Conservation (phyloP, 1,140 invertebrate genomes). For the Venustaconcha ellipsiformis region DNA sequence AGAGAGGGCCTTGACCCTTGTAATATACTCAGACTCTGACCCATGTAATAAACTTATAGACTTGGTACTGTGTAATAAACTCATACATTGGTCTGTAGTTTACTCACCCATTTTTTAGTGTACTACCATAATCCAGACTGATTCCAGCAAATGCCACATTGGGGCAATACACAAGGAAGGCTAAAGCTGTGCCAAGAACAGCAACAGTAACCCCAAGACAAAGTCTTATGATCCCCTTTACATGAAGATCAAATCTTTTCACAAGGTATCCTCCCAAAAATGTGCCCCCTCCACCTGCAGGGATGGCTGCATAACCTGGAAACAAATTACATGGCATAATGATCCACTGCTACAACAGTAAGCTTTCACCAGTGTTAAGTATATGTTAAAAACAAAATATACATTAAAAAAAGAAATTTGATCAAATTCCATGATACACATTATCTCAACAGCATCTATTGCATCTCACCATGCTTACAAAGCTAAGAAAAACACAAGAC, state of each 20-base stretch:
- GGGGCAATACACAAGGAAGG: constrained; percentile 81
- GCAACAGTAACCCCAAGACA: constrained; percentile 76
- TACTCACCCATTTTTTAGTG: constrained; percentile 41
- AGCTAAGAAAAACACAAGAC: too few species aligned
- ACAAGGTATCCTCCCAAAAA: constrained; percentile 85
- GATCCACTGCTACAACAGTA: background rate
- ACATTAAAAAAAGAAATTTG: background rate
- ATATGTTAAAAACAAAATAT: background rate
- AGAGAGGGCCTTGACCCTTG: too few species aligned
- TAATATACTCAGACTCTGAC: too few species aligned
- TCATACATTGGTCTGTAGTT: background rate
- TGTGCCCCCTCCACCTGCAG: constrained; percentile 81
- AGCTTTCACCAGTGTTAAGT: background rate
- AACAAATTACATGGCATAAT: background rate
- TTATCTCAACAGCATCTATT: too few species aligned
- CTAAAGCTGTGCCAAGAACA: constrained; percentile 75
- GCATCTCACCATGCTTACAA: too few species aligned
- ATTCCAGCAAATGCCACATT: constrained; percentile 82
- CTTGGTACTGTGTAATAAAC: too few species aligned
- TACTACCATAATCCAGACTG: constrained; percentile 68
- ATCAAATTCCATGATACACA: background rate
- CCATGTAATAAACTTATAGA: too few species aligned
- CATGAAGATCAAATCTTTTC: constrained; percentile 79
- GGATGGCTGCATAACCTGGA: constrained; percentile 78
- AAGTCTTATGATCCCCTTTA: constrained; percentile 82